phyloP scores from a whole-genome alignment of 2,888 invertebrate genomes.

The Drosophila colorata region DNA sequence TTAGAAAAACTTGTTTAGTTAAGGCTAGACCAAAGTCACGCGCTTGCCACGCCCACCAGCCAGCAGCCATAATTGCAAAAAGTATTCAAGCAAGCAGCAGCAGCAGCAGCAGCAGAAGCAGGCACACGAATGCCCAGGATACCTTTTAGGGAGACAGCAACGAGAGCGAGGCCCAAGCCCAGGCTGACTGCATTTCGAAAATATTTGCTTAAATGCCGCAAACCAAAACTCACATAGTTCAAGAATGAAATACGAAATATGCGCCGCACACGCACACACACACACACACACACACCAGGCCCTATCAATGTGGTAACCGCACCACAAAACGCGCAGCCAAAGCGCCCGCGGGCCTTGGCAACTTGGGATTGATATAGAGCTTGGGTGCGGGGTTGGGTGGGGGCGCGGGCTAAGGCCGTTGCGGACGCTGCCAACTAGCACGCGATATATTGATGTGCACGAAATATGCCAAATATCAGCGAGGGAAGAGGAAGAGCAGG shows the following conservation, averaged over 20 bases:
- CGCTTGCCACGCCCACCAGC: slow-evolving; percentile 48
- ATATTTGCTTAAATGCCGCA: slow-evolving; percentile 80
- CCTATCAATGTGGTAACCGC: slow-evolving; percentile 43
- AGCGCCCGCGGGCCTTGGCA: slow-evolving; percentile 68
- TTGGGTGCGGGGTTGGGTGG: not conserved
- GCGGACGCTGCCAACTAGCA: slow-evolving; percentile 73
- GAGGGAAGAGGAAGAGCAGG: not conserved
- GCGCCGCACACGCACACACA: slow-evolving; percentile 27
- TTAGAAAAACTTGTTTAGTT: slow-evolving; percentile 61
- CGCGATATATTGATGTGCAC: slow-evolving; percentile 79
- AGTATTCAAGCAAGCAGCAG: slow-evolving; percentile 30
- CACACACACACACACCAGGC: slow-evolving; percentile 17
- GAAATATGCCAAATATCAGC: slow-evolving; percentile 77
- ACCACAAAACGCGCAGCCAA: slow-evolving; percentile 75
- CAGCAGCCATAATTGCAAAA: slow-evolving; percentile 57
- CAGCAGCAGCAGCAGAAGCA: slow-evolving; percentile 9
- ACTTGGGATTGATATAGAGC: slow-evolving; percentile 48
- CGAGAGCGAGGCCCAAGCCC: slow-evolving; percentile 12
- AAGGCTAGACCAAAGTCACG: slow-evolving; percentile 64
- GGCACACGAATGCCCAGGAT: slow-evolving; percentile 36
- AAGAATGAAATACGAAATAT: slow-evolving; percentile 72
- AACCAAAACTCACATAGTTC: slow-evolving; percentile 77
- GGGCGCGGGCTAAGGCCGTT: slow-evolving; percentile 33
- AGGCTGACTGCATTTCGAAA: slow-evolving; percentile 66
- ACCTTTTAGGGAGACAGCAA: slow-evolving; percentile 23